Evolutionary conservation across 2,797 vertebrate species (phyloP), one percentile per base, ranked within the genome.

Genomic region (Stomatorhinus walkeri): DNA sequence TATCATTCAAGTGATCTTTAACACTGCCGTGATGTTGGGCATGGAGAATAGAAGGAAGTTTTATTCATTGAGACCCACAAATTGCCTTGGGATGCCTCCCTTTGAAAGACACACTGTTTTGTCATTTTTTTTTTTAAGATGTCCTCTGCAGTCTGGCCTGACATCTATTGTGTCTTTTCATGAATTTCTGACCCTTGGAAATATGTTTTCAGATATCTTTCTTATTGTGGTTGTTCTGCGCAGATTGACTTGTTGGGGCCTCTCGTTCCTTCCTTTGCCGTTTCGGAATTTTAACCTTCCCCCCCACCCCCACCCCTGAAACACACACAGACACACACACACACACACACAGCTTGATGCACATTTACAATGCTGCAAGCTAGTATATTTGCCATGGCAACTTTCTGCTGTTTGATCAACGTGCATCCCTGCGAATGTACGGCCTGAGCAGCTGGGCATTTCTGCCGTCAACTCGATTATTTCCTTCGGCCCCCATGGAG

Each of bases 41-140:
- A 92, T 92, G 92, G 92, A 91, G 89, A 92, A 93, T 92, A 92
- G 93, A 92, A 92, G 91, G 89, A 91, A 93, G 93, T 94, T 94
- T 91, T 94, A 94, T 93, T 93, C 92, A 85, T n/a, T 40, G 16
- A 90, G 92, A 92, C 90, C 79, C 61, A 92, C 91, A 91, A 89
- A 88, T 91, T 91, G 93, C 94, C 93, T 87, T 90, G 92, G 94
- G 93, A 93, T 91, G 93, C 92, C 93, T 89, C 92, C 90, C 90
- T 94, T 59, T 87, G 85, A 87, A 87, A 87, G 28, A 43, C 32
- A 32, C 28, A 10, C 85, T 59, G 24, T 87, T 59, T 87, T 87
- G 32, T 87, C 48, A 7, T 85, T 48, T 87, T 87, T 51, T 85
- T 28, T 9, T 24, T 59, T 1, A 36, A 59, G 19, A 54, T 87